Evolutionary conservation across 2,888 invertebrate genomes (phyloP), one percentile per base, ranked within the genome.

Genomic region (Ptychoptera albimana): DNA sequence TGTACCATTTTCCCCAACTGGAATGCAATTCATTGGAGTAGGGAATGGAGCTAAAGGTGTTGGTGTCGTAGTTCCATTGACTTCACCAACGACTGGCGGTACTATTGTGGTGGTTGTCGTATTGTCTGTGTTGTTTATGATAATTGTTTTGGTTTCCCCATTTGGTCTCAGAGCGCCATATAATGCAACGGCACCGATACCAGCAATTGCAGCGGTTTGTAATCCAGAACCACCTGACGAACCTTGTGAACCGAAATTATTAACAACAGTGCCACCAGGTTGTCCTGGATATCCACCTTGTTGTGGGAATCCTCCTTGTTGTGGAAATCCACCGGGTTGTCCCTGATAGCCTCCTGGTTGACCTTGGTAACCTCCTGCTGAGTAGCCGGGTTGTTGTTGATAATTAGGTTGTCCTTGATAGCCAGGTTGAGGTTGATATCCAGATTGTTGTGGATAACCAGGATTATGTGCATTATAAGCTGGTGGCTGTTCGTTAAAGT

Each of bases 401-500:
- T 37, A 32, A 32, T n/a, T n/a, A 3, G 11, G 12, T n/a, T 10
- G 37, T 2, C 13, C 12, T 6, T 37, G 37, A 15, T 14, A 37
- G 12, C 37, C 37, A 13, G 37, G 9, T 37, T 37, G 37, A 6
- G 6, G 13, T 32, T 32, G 32, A 3, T 9, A n/a, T 3, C 32
- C 32, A 11, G 9, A 9, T 32, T 32, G 32, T 11, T 11, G 11
- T 32, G 32, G 32, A 8, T 32, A 32, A 32, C 32, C 32, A 7
- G 4, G 32, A 46, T 54, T 55, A 34, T 56, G 56, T 5, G 56
- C 56, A 37, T 58, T 56, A 46, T 64, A 64, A 3, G 55, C 48
- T 5, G 64, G 64, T 29, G 64, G 57, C 2, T 54, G 45, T 49
- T 61, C 61, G 43, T 63, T 62, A 9, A 61, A 56, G 10, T 56